phyloP scores from a whole-genome alignment of 2,888 invertebrate species.

The Macaria liturata region DNA sequence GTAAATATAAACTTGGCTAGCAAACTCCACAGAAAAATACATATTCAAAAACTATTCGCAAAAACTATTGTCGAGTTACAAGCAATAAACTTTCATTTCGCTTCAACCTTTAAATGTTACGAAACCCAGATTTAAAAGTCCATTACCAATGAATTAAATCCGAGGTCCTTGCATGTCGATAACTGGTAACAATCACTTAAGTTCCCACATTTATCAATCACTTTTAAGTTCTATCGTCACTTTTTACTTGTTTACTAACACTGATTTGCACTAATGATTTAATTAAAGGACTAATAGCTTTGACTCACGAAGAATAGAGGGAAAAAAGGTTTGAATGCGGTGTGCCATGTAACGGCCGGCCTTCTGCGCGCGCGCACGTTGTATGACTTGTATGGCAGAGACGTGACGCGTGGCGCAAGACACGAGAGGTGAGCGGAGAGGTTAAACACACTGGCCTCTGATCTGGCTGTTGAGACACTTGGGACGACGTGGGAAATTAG shows the following conservation, averaged over 20 bases:
- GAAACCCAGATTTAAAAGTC: conserved; percentile 1
- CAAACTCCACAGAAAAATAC: no score
- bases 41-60: no score
- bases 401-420: conserved; percentile 28
- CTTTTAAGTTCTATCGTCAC: conserved; percentile 2
- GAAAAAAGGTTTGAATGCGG: conserved; percentile 23
- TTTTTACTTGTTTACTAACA: not conserved
- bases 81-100: no score
- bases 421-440: conserved; percentile 22
- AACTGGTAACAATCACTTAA: conserved; percentile 8
- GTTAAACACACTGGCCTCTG: not conserved
- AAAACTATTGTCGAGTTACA: no score
- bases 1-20: no score
- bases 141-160: conserved; percentile 12
- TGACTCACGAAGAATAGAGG: conserved; percentile 6
- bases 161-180: conserved; percentile 16
- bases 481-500: no score
- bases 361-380: conserved; percentile 28
- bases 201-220: conserved; percentile 21
- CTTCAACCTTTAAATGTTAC: not conserved
- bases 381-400: conserved; percentile 16
- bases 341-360: conserved; percentile 34
- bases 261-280: conserved; percentile 17
- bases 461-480: no score
- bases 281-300: conserved; percentile 13